Evolutionary conservation across 30 jellyfish, hydroid and myxozoan genomes (phyloP).

Genomic region (Chironex yamaguchii): DNA sequence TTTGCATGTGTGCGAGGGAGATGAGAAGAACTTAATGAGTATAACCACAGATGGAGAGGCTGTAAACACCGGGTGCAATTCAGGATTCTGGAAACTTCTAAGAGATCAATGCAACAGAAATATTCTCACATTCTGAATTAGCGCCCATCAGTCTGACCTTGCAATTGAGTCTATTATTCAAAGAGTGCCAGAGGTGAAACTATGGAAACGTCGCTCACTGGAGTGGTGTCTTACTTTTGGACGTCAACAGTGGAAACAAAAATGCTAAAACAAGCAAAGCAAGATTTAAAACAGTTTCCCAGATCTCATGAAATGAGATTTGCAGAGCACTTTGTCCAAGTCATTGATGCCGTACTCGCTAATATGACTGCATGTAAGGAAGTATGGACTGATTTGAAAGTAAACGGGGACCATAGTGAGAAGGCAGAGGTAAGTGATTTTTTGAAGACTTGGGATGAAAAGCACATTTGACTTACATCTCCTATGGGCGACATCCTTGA

Average conservation of each 20-base stretch:
- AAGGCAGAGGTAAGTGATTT: constrained; percentile 38
- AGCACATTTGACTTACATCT: constrained; percentile 36
- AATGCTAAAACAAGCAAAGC: constrained; percentile 26
- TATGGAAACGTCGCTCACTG: constrained; percentile 48
- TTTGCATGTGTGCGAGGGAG: constrained; percentile 3
- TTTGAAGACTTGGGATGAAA: constrained; percentile 40
- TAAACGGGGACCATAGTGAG: constrained; percentile 35
- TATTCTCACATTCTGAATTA: constrained; percentile 43
- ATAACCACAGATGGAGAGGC: constrained; percentile 45
- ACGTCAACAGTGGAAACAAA: constrained; percentile 23
- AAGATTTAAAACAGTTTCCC: constrained; percentile 35
- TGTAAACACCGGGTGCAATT: constrained; percentile 38
- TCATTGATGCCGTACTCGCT: constrained; percentile 45
- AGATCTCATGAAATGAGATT: constrained; percentile 54
- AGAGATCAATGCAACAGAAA: constrained; percentile 35
- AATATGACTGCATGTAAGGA: constrained; percentile 38
- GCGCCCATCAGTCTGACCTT: constrained; percentile 59
- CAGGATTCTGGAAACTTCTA: constrained; percentile 45
- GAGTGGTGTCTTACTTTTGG: constrained; percentile 43
- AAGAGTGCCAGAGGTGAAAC: constrained; percentile 47
- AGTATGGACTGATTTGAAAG: constrained; percentile 9
- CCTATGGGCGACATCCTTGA: constrained; percentile 60
- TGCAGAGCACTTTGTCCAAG: constrained; percentile 58
- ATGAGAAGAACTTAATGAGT: not conserved
- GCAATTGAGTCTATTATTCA: constrained; percentile 63